These are phyloP conservation scores for Xenentodon cancila DNA, from an alignment of 2,797 vertebrate species.

Conservation along the genomic window DNA sequence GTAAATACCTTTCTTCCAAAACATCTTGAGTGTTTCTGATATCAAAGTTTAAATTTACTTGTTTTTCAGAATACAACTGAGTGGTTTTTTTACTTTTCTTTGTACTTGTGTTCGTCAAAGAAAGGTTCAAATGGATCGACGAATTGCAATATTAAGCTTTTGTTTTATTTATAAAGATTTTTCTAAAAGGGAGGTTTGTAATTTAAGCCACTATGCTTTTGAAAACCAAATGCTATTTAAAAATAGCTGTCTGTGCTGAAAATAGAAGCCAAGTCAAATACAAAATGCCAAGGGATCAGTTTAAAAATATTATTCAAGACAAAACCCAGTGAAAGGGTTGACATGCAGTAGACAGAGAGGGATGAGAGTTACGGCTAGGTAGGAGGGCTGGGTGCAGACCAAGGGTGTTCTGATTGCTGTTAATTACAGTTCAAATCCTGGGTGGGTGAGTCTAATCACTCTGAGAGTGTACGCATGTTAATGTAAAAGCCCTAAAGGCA, in stretches of 20 bases:
- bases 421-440: conserved; percentile 74
- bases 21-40: no score
- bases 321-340: conserved; percentile 31
- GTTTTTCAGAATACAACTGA: no score
- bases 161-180: no score
- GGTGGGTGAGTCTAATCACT: conserved; percentile 66
- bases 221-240: no score
- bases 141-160: no score
- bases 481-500: conserved; percentile 40
- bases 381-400: conserved; percentile 50
- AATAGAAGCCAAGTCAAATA: not conserved
- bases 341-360: conserved; percentile 43
- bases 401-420: conserved; percentile 66
- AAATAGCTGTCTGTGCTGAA: not conserved
- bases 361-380: conserved; percentile 34
- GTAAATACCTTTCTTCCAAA: no score
- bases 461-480: conserved; percentile 14
- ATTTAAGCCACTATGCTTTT: no score
- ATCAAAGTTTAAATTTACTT: no score
- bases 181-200: no score
- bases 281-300: not conserved
- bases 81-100: no score
- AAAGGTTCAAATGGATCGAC: no score
- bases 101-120: no score
- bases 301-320: conserved; percentile 27